phyloP scores from a whole-genome alignment of 2,888 invertebrate genomes.

The Hesperia comma region DNA sequence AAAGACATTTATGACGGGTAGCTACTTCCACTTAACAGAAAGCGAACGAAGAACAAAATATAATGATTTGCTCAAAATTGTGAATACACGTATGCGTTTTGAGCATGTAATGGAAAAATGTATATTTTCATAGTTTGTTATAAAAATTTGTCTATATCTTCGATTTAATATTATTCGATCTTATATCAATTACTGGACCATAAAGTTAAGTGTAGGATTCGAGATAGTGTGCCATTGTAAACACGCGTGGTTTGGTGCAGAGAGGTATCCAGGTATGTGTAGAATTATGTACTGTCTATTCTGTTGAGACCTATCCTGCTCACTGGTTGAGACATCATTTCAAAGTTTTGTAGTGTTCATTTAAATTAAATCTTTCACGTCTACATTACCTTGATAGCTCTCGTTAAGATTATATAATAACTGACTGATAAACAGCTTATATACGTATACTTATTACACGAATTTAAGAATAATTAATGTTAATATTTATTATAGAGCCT shows the following conservation, averaged over 20 bases:
- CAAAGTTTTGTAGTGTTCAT: too few relatives aligned
- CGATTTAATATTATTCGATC: constrained; percentile 52
- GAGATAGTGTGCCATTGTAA: constrained; percentile 57
- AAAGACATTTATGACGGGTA: constrained; percentile 57
- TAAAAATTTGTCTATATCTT: constrained; percentile 55
- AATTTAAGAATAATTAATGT: constrained; percentile 23
- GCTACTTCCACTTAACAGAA: constrained; percentile 50
- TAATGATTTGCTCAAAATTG: constrained; percentile 50
- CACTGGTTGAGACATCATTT: too few relatives aligned
- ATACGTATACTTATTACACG: constrained; percentile 13
- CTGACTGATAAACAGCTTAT: constrained; percentile 33
- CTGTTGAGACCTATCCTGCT: too few relatives aligned
- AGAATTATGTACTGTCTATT: not conserved
- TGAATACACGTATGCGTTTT: constrained; percentile 43
- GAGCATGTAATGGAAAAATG: constrained; percentile 48
- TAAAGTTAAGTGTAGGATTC: constrained; percentile 48
- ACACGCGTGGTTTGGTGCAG: constrained; percentile 36
- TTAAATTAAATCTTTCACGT: not conserved
- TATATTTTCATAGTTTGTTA: constrained; percentile 67
- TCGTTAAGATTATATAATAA: constrained; percentile 34
- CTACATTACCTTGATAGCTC: constrained; percentile 12
- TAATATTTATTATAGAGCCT: not conserved
- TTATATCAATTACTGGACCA: constrained; percentile 63
- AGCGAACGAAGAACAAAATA: constrained; percentile 30
- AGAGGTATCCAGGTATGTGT: constrained; percentile 33